phyloP scores from a whole-genome alignment of 2,113 vertebrate genomes.

The Cisticola juncidis region DNA sequence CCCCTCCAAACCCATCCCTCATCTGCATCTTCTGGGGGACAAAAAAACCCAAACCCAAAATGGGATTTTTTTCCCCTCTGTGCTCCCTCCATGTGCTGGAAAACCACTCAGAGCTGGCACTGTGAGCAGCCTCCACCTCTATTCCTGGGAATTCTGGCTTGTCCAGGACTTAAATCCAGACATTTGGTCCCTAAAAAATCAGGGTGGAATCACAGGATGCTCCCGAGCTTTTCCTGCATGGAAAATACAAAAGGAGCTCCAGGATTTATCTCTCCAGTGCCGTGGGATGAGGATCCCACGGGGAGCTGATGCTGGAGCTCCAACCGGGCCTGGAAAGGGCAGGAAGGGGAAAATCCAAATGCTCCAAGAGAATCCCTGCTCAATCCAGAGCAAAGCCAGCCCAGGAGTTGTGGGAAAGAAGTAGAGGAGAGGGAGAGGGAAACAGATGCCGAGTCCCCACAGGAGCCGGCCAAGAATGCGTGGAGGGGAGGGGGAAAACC shows the following conservation, averaged over 20 bases:
- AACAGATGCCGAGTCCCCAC: not conserved
- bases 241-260: not conserved
- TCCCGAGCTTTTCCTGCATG: not conserved
- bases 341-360: accelerated
- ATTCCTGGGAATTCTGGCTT: not conserved
- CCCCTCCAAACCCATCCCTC: not conserved
- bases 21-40: not conserved
- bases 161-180: not conserved
- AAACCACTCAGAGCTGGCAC: not conserved
- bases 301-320: not conserved
- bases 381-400: not conserved
- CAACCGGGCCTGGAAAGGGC: not conserved
- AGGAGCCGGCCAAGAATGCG: not conserved
- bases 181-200: not conserved
- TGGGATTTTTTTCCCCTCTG: not conserved
- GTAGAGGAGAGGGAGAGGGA: not conserved
- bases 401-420: not conserved
- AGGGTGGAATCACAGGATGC: not conserved
- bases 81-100: not conserved
- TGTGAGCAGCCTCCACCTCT: not conserved
- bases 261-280: not conserved
- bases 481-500: not conserved
- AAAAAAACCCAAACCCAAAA: not conserved
- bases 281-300: accelerated
- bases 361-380: accelerated